Percentiles rank a stretch among this genome's conserved stretches.
Evolutionary conservation across 2,888 invertebrate genomes (phyloP).

Genomic region (Diabrotica balteata): DNA sequence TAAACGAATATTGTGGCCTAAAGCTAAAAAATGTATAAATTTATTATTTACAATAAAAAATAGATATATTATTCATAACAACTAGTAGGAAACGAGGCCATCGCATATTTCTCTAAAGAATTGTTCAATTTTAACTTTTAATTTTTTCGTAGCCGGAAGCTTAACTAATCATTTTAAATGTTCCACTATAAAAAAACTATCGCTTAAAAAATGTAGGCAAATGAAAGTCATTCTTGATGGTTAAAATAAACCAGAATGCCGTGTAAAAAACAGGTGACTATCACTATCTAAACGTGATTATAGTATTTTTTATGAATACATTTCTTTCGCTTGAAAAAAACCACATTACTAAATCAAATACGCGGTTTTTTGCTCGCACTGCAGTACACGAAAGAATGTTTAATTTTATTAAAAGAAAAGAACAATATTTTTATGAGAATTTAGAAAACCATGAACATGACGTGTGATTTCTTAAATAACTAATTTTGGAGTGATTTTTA

Average conservation of each 20-base stretch:
- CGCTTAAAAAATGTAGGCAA: slow-evolving; percentile 23
- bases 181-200: slow-evolving; percentile 7
- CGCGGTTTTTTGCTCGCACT: too few relatives aligned
- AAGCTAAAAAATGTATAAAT: background rate
- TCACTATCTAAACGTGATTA: slow-evolving; percentile 5
- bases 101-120: background rate
- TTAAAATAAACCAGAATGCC: slow-evolving; percentile 7
- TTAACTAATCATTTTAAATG: background rate
- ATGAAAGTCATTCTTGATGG: slow-evolving; percentile 27
- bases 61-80: slow-evolving; percentile 1
- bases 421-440: too few relatives aligned
- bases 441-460: too few relatives aligned
- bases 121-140: slow-evolving; percentile 11
- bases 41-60: background rate
- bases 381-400: too few relatives aligned
- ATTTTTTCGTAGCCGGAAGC: slow-evolving; percentile 16
- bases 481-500: too few relatives aligned
- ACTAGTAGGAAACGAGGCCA: slow-evolving; percentile 1
- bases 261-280: slow-evolving; percentile 11
- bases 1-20: background rate
- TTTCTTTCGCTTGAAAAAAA: too few relatives aligned
- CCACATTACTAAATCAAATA: too few relatives aligned
- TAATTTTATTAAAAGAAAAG: too few relatives aligned
- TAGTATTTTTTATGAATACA: too few relatives aligned
- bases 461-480: too few relatives aligned